Evolutionary conservation across 1,140 invertebrate genomes (phyloP), one percentile per base, ranked within the genome.

Genomic region (Megathymus violae): DNA sequence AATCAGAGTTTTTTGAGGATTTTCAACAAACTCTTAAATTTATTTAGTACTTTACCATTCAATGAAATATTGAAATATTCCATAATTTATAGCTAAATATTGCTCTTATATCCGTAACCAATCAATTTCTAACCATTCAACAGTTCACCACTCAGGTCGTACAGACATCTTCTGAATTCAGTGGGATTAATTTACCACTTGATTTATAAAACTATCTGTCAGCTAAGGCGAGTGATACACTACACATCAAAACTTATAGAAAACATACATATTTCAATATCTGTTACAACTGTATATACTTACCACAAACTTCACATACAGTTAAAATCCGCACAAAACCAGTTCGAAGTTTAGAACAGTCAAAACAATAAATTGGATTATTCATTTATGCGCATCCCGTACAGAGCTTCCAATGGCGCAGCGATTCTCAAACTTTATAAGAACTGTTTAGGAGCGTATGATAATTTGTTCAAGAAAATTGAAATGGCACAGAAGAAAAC

Each of bases 331-430:
- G 25, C 50, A 66, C 58, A 66, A 67, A 72, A 61, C 58, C 59
- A 61, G 36, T 47, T 14, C 56, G 51, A 62, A 68, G 68, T 67
- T 69, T 71, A 62, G 67, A 71, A 69, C 48, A 52, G 62, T 46
- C 67, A 74, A 76, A 80, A 76, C 69, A 70, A 78, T 76, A 77
- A 72, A 69, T 56, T 63, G 62, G 52, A 73, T 76, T 74, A 80
- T 80, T 75, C 68, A 80, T 78, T 80, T 80, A 80, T 80, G 75
- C 77, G 70, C 62, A 60, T 44, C 68, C 65, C 67, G 69, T 68
- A 72, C 67, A 58, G 44, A 66, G 64, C 67, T 78, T 76, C 61
- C 66, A 67, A 22, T 47, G 16, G 15, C 43, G 14, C 22, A 48
- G 31, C 7, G 56, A 1, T 48, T 38, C 31, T 60, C 56, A 60